A percentile compares a stretch with the other conserved stretches of the same genome.
These are phyloP conservation scores for Paedocypris micromegethes DNA, from an alignment of 2,797 vertebrate species.

Conservation along the genomic window DNA sequence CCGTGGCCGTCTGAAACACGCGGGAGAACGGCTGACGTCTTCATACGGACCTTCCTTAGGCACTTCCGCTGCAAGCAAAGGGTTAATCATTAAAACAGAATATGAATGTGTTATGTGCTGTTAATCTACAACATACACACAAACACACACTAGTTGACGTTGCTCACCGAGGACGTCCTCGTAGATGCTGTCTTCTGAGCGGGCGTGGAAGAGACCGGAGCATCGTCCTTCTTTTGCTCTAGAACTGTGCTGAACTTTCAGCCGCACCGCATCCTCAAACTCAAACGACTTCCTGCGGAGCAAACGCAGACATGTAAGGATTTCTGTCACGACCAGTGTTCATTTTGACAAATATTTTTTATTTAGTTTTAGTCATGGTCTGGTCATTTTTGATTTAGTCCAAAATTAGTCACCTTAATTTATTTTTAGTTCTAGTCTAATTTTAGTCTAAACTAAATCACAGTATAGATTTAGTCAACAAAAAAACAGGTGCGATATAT, in stretches of 20 bases:
- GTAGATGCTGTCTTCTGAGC: slow-evolving; percentile 95
- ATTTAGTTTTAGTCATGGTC: too few species aligned
- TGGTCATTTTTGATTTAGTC: too few species aligned
- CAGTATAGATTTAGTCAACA: too few species aligned
- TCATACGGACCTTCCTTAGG: slow-evolving; percentile 82
- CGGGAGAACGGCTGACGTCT: slow-evolving; percentile 75
- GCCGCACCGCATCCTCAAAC: slow-evolving; percentile 87
- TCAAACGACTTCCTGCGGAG: slow-evolving; percentile 92
- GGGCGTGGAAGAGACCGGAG: slow-evolving; percentile 76
- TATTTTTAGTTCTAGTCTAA: too few species aligned
- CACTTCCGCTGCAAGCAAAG: slow-evolving; percentile 63
- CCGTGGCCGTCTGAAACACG: slow-evolving; percentile 67
- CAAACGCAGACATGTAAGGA: background rate
- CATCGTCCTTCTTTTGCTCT: slow-evolving; percentile 60
- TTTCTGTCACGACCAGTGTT: background rate
- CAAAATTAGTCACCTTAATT: too few species aligned
- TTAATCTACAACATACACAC: too few species aligned
- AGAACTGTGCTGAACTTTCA: slow-evolving; percentile 64
- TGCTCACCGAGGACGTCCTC: slow-evolving; percentile 92
- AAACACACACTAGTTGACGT: background rate
- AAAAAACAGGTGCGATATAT: too few species aligned
- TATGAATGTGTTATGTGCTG: too few species aligned
- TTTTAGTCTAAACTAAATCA: too few species aligned
- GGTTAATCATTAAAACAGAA: too few species aligned
- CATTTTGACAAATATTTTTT: too few species aligned